Base-by-base conservation (phyloP, 2,797 vertebrate genomes). In the Eleutherodactylus coqui region DNA sequence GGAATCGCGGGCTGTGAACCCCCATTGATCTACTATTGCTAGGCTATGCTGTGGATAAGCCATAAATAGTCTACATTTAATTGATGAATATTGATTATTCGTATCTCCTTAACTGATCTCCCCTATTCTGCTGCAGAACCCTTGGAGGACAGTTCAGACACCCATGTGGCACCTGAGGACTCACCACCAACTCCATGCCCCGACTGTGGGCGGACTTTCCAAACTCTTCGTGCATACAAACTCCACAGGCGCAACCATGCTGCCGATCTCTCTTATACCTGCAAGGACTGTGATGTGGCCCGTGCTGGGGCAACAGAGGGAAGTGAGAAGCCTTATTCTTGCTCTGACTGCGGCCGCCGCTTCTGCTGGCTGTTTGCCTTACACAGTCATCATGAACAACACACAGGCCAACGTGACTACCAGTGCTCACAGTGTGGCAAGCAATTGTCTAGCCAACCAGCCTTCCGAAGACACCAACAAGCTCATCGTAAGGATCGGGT, bases 161-260 rank as follows among this genome's bases (percentile, higher is more conserved):
- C 32, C 55, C 49, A 29, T 8, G n/a, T 62, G 77, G 36, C 58
- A 1, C 27, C 45, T 11, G 82, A 84, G 27, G 86, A 84, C 82
- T 87, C 82, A 21, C 82, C 82, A 1, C 82, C 70, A 7, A 76
- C 77, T 47, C 82, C 86, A 5, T 93, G 92, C 64, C 78, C 89
- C 0, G 91, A 92, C 32, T 90, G 90, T 32, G 91, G 90, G 72
- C 86, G 91, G n/a, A 93, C 92, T 80, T 96, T 94, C 3, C 93
- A 93, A 16, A 95, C 95, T 86, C 92, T 95, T 19, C 93, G 94
- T 1, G 60, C 34, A 49, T 95, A 96, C 88, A 96, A 95, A 86
- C 95, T 94, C 76, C 88, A 92, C 85, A 89, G 89, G 78, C 90
- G 93, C 43, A 96, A 95, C 51, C 94, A 94, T 75, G 77, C 70